Evolutionary conservation across 2,113 vertebrate species (phyloP), one percentile per base, ranked within the genome.

Genomic region (Emydura subglobosa): DNA sequence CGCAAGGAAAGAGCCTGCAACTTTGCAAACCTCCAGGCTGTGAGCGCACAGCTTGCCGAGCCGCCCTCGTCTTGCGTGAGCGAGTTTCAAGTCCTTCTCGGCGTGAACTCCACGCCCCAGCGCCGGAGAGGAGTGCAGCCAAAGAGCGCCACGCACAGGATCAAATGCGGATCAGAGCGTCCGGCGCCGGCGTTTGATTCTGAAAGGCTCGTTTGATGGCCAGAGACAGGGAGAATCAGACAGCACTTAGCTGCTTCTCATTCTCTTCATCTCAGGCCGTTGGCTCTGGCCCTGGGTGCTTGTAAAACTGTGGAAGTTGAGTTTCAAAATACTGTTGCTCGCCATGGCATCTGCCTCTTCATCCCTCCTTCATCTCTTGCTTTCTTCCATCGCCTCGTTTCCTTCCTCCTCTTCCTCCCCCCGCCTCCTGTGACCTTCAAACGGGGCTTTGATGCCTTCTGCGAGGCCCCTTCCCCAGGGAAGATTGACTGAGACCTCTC

Each of bases 181-280:
- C 3, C 0, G 65, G 29, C 22, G 19, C 61, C 12, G 22, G 31
- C 65, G 25, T 0, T 79, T 29, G 83, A 24, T 25, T 0, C 25
- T n/a, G 24, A 59, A 22, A 10, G 74, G 68, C 82, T 29, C 31
- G 54, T 0, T 1, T 3, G 68, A 55, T 54, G 42, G 59, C 29
- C 1, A 1, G 34, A 47, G 44, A 19, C 13, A 7, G 39, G 1
- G 13, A 59, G 13, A 25, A 31, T 61, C 0, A 0, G 2, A 0
- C n/a, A 31, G 27, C 51, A 29, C 68, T 14, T 55, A 0, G 1
- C 50, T 79, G 42, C 42, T n/a, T 85, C 12, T 0, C 12, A 16
- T 59, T 61, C 0, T 2, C 47, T 3, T 29, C 27, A 11, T 39
- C 49, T 2, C 0, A 6, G 0, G 0, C 0, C 0, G 5, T 10